A percentile compares a stretch with the other conserved stretches of the same genome.
phyloP scores from a whole-genome alignment of 2,797 vertebrate species.

The Cuculus canorus region DNA sequence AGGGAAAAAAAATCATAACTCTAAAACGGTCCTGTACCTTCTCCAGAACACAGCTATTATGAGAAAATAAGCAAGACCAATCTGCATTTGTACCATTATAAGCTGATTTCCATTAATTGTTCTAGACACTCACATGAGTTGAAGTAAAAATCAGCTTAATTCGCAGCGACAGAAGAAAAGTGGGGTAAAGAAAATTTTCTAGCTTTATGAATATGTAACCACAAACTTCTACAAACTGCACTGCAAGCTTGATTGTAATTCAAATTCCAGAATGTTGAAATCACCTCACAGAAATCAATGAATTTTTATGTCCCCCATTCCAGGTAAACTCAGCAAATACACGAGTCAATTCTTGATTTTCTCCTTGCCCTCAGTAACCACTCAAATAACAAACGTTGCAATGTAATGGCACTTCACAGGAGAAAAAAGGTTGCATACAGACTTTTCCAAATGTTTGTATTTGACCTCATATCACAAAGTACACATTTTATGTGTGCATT shows the following conservation, averaged over 20 bases:
- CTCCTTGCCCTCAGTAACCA: neutral
- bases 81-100: neutral
- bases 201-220: neutral
- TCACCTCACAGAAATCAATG: neutral
- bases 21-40: neutral
- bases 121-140: neutral
- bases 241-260: neutral
- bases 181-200: neutral
- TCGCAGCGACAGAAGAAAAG: neutral
- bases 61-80: neutral
- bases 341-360: neutral
- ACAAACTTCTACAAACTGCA: neutral
- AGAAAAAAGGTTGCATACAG: neutral
- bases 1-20: neutral
- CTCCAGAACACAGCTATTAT: neutral
- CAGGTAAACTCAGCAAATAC: neutral
- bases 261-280: neutral
- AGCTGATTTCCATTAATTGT: neutral
- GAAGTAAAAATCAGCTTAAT: neutral
- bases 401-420: neutral
- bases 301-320: neutral
- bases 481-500: neutral
- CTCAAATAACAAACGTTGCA: neutral
- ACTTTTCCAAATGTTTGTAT: neutral
- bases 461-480: neutral